Evolutionary conservation across 2,888 invertebrate genomes (phyloP), one percentile per base, ranked within the genome.

Genomic region (Mechanitis mazaeus): DNA sequence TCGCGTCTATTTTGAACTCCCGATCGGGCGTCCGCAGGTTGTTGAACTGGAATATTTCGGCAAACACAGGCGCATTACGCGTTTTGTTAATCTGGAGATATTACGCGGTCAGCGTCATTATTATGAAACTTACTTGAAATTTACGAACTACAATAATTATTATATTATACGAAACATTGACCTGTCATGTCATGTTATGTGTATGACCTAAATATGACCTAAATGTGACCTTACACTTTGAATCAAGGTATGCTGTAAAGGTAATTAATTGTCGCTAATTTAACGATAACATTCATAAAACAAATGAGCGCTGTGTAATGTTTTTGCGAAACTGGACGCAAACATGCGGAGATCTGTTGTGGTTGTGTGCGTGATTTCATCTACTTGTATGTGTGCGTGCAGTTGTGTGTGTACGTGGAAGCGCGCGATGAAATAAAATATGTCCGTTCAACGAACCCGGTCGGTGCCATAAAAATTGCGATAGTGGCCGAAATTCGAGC

Each of bases 371-470:
- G 84, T 81, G 80, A 70, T 71, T 73, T 72, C 69, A 74, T 68
- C 74, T 71, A 70, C 71, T 67, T 70, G 72, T 75, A 80, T 81
- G 85, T 81, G 85, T 79, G 84, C 77, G 81, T 76, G 76, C 76
- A 73, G 76, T 74, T 78, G 84, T 87, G 86, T 85, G 87, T 84
- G 87, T 83, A 85, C 86, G 84, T 88, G 87, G 87, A 89, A 87
- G 87, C 84, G 88, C 87, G 88, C 89, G 90, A 88, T 90, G 87
- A 89, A 90, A 90, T 90, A 90, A 90, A 90, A 89, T 89, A 89
- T 89, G 90, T 88, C 86, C 89, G 90, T 89, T 87, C 90, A 87
- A 84, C 79, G 90, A 90, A 80, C 90, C 76, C 83, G 86, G 84
- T 83, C 85, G 85, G 87, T 86, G 86, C 87, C 84, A 87, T 89